phyloP scores from a whole-genome alignment of 2,888 invertebrate genomes.

The Dione vanillae region DNA sequence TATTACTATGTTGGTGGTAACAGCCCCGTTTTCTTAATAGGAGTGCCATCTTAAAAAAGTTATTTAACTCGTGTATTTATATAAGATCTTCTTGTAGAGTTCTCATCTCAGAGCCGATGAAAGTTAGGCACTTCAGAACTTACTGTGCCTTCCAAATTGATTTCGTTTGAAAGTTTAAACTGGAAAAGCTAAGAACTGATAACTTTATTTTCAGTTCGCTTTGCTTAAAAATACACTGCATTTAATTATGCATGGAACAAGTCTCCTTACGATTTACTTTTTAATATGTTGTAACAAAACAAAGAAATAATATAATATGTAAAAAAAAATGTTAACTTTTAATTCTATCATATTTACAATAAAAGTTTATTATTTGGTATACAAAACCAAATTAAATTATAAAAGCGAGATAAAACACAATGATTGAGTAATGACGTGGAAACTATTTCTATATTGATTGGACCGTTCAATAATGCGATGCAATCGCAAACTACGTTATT shows the following conservation, averaged over 20 bases:
- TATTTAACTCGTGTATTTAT: conserved; percentile 40
- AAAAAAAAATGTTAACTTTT: background rate
- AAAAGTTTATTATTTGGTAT: background rate
- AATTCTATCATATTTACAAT: background rate
- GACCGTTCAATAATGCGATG: conserved; percentile 33
- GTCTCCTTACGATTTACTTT: background rate
- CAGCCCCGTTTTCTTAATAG: conserved; percentile 2
- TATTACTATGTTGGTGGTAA: background rate
- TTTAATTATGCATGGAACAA: conserved; percentile 37
- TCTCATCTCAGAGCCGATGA: conserved; percentile 38
- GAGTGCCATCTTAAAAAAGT: conserved; percentile 24
- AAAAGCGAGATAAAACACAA: conserved; percentile 21
- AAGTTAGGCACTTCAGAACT: conserved; percentile 56
- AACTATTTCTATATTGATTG: conserved; percentile 42
- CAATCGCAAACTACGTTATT: conserved; percentile 26
- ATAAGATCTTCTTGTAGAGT: conserved; percentile 35
- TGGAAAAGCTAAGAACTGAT: conserved; percentile 55
- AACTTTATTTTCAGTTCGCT: conserved; percentile 60
- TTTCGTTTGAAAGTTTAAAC: conserved; percentile 64
- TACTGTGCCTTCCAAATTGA: conserved; percentile 65
- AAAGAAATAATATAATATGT: background rate
- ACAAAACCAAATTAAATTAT: background rate
- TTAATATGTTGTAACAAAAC: background rate
- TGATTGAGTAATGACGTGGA: conserved; percentile 32
- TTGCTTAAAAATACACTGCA: conserved; percentile 41